phyloP scores from a whole-genome alignment of 1,140 invertebrate species.

The Apis dorsata region DNA sequence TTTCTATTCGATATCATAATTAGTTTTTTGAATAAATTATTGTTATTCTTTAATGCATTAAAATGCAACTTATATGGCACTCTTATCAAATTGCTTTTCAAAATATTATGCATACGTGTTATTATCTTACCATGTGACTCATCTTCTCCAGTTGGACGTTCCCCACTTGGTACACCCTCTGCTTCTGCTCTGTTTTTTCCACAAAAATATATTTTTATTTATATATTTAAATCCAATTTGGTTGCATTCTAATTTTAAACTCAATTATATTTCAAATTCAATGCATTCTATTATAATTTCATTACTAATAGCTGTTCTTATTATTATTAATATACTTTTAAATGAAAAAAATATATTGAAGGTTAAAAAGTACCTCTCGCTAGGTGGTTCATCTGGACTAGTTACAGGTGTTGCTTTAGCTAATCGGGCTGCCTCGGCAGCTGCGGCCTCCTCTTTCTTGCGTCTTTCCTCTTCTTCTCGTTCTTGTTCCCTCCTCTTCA shows the following conservation, averaged over 20 bases:
- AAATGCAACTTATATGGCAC: slow-evolving; percentile 8
- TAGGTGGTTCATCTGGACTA: slow-evolving; percentile 81
- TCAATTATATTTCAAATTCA: not conserved
- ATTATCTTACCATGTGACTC: slow-evolving; percentile 76
- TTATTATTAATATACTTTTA: no score
- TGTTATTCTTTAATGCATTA: slow-evolving; percentile 7
- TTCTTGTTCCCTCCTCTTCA: slow-evolving; percentile 92
- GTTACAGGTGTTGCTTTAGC: slow-evolving; percentile 81
- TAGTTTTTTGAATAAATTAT: not conserved
- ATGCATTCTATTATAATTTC: not conserved
- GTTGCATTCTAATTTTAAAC: not conserved
- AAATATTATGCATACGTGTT: not conserved
- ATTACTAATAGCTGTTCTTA: not conserved
- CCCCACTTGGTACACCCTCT: slow-evolving; percentile 82
- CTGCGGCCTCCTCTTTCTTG: slow-evolving; percentile 88
- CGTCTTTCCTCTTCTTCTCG: slow-evolving; percentile 86
- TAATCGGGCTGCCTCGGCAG: slow-evolving; percentile 80
- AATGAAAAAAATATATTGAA: not conserved
- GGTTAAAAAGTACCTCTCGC: slow-evolving; percentile 77
- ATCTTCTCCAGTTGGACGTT: slow-evolving; percentile 81
- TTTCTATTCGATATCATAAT: not conserved
- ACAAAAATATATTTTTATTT: slow-evolving; percentile 4
- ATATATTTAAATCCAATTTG: not conserved
- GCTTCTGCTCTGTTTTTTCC: slow-evolving; percentile 80
- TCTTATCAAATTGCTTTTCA: slow-evolving; percentile 21